Base-by-base conservation (phyloP, 2,797 vertebrate species). In the Spea hammondii region DNA sequence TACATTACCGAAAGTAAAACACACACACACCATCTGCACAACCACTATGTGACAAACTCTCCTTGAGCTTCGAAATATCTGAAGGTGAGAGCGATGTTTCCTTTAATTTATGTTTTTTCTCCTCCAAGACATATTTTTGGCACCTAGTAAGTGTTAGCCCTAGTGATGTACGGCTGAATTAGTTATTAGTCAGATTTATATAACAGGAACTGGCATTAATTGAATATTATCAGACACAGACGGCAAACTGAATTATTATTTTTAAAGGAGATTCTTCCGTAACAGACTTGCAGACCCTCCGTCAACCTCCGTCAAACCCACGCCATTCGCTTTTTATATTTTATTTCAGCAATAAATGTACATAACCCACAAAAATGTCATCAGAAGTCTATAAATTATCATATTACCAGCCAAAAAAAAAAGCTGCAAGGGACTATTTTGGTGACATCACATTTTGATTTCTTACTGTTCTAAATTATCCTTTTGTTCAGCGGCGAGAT, bases 181-280 rank as follows among this genome's bases (percentile, higher is more conserved):
- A 88, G 88, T 92, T 91, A 92, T 92, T 92, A 92, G 84, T 85
- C 86, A 92, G 92, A 93, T 93, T 93, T 92, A 93, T 93, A 91
- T 90, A 88, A 86, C 85, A 89, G 88, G 91, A 92, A 91, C 91
- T 91, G 92, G 90, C 91, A 92, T 93, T 92, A 93, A 93, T 91
- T 92, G 91, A 92, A 88, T 89, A 76, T 93, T 92, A 93, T 93
- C 91, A 93, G 70, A 93, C 92, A 90, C 89, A 87, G 89, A 87
- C 88, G 90, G 88, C 91, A 90, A 92, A 91, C 91, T 91, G 91
- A 93, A 91, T 91, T 91, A 91, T 91, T 92, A 91, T 93, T 92
- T 92, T 92, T 91, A 89, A 32, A 91, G 89, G 91, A 89, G 91
- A 92, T 91, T 89, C 89, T 88, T 83, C 87, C 86, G 88, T 87